Conservation (phyloP, 92 coral and sea anemone species). For the Chrysogorgia sp. region DNA sequence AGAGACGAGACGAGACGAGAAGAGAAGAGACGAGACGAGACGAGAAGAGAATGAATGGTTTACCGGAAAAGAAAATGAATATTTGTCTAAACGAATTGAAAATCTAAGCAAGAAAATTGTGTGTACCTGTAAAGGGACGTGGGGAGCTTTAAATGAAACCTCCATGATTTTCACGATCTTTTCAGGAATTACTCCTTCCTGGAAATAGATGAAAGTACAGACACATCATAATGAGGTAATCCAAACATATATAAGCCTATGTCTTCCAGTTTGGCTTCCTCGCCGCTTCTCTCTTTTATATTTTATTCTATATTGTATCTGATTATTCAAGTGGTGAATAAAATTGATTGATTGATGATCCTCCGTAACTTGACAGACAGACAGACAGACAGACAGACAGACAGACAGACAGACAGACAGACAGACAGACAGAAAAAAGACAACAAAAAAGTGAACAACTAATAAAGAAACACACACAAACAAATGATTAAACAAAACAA, state of each 20-base stretch:
- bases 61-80: not conserved
- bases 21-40: no score
- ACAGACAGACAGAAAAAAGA: not conserved
- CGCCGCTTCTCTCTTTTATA: not conserved
- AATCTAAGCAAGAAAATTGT: not conserved
- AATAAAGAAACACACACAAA: not conserved
- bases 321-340: no score
- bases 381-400: no score
- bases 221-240: no score
- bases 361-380: no score
- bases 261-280: no score
- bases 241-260: no score
- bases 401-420: not conserved
- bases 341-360: no score
- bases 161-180: constrained; percentile 87
- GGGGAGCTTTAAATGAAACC: constrained; percentile 75
- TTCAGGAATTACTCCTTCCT: constrained; percentile 94
- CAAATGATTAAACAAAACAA: not conserved
- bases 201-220: constrained; percentile 7
- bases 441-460: not conserved
- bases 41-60: no score
- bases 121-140: constrained; percentile 84
- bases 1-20: no score
- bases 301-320: no score
- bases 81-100: not conserved